A percentile compares a stretch with the other conserved stretches of the same genome.
Conservation (phyloP, 1,140 invertebrate species). For the Aphaenogaster floridana region DNA sequence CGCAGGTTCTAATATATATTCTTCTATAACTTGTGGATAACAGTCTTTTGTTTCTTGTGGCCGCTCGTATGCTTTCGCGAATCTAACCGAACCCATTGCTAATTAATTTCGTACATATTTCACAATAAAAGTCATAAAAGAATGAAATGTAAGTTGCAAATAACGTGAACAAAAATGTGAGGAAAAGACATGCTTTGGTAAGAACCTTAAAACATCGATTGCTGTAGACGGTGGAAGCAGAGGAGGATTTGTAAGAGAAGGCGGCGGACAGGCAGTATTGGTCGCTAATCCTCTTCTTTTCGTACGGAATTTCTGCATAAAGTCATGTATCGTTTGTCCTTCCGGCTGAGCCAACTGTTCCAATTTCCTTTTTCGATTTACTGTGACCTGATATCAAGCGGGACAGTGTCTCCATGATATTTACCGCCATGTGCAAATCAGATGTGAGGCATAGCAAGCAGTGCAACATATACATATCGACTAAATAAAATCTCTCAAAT, state of each 20-base stretch:
- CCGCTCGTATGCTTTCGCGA: conserved; percentile 89
- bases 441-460: neutral
- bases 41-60: conserved; percentile 92
- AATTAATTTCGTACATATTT: conserved; percentile 12
- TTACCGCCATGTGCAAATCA: neutral
- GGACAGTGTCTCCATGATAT: neutral
- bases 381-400: conserved; percentile 87
- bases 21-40: conserved; percentile 94
- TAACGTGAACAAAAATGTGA: neutral
- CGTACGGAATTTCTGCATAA: conserved; percentile 85
- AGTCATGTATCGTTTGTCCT: conserved; percentile 92
- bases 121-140: conserved; percentile 16
- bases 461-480: neutral
- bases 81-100: conserved; percentile 77
- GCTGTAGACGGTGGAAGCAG: conserved; percentile 83
- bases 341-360: conserved; percentile 93
- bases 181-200: neutral
- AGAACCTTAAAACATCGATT: conserved; percentile 84
- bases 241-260: conserved; percentile 82
- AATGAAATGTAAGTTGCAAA: neutral
- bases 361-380: conserved; percentile 95
- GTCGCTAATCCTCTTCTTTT: conserved; percentile 77
- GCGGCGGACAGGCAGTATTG: conserved; percentile 84
- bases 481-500: conserved; percentile 10
- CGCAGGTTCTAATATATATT: conserved; percentile 95